Conservation (phyloP, 35 echinoderm and acorn worm species). For the Anneissia japonica region DNA sequence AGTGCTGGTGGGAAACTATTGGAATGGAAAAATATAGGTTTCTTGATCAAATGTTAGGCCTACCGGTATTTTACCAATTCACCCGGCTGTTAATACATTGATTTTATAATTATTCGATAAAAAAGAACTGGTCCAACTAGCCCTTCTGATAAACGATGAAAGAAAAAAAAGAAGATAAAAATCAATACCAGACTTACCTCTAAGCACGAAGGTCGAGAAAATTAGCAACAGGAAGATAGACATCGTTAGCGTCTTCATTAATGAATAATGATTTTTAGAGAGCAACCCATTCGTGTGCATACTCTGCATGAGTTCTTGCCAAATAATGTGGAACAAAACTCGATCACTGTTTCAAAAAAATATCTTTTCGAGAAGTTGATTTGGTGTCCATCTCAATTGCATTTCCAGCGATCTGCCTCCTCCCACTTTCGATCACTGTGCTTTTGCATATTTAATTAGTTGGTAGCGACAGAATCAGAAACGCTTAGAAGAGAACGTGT, state of each 20-base stretch:
- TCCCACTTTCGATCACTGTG: too few species aligned
- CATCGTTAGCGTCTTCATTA: neutral
- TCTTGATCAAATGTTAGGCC: too few species aligned
- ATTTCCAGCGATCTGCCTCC: neutral
- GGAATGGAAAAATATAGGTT: too few species aligned
- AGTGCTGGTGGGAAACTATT: too few species aligned
- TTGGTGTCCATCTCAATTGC: neutral
- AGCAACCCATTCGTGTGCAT: neutral
- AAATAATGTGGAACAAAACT: conserved; percentile 2
- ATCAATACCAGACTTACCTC: neutral
- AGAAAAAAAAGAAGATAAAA: neutral
- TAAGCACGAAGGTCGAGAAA: neutral
- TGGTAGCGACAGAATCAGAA: too few species aligned
- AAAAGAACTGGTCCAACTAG: too few species aligned
- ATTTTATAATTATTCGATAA: too few species aligned
- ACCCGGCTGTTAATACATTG: too few species aligned
- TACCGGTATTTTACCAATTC: too few species aligned
- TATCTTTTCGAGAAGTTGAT: neutral
- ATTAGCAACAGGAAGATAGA: neutral
- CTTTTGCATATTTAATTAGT: too few species aligned
- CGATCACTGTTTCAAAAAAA: neutral
- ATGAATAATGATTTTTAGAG: neutral
- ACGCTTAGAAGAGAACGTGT: too few species aligned
- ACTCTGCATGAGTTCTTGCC: neutral
- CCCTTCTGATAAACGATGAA: too few species aligned